Evolutionary conservation across 2,797 vertebrate genomes (phyloP), one percentile per base, ranked within the genome.

Genomic region (Brotula barbata): DNA sequence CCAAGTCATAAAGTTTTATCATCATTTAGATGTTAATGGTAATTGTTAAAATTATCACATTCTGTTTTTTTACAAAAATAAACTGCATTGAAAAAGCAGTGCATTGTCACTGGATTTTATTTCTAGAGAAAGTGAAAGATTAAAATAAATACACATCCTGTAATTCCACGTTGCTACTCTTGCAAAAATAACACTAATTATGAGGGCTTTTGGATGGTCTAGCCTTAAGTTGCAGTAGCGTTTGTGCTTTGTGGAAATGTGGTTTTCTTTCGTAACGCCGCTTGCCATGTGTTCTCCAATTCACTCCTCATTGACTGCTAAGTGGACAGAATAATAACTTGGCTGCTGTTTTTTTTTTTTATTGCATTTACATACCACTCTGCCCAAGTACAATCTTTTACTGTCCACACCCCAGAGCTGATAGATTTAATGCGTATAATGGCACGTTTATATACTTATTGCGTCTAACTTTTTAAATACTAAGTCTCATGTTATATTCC

Each of bases 401-500:
- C 41, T 22, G 44, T n/a, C 19, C 13, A 40, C 40, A 60, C 67
- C 75, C 59, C 34, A 12, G 23, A 71, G 64, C 69, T 73, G 59
- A 77, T 57, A 23, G 72, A 71, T 73, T 64, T 68, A 77, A 81
- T 80, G 58, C 13, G 20, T 61, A 37, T 84, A 85, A 85, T 80
- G 34, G 54, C 20, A 36, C 31, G 15, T 69, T 77, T 82, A 78
- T 36, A 47, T 45, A 58, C 62, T 63, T 69, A 71, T 58, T 83
- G 73, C 72, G 58, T 42, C 13, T n/a, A 31, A 60, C 73, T 71
- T 74, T 82, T 73, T 25, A 48, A 47, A 69, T 57, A 62, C 47
- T 15, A 47, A 49, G 44, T 74, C 43, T 45, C 56, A 57, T 45
- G 54, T 75, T 81, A 66, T 43, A 66, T 74, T 73, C 77, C 46